These are phyloP conservation scores for Oxyteleia sp. DNA, from an alignment of 2,888 invertebrate genomes.

Conservation along the genomic window DNA sequence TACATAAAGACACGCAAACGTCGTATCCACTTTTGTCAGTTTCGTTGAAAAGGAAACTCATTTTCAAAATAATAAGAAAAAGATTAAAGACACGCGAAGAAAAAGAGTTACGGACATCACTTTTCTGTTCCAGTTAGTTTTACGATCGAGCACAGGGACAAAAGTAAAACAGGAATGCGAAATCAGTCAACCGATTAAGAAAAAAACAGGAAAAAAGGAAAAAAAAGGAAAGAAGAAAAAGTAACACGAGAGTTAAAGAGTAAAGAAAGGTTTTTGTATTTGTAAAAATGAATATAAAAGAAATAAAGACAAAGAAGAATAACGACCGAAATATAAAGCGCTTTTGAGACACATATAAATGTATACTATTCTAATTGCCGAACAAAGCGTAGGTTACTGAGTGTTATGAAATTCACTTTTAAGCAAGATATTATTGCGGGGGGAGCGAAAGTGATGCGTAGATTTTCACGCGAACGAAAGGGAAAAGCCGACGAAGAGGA, in stretches of 20 bases:
- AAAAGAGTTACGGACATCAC: neutral
- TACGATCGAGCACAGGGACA: conserved; percentile 19
- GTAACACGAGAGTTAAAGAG: no score
- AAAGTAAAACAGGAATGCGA: neutral
- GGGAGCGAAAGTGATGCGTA: conserved; percentile 41
- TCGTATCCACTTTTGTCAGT: no score
- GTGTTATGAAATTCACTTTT: conserved; percentile 65
- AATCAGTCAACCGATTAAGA: conserved; percentile 2
- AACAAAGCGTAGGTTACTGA: conserved; percentile 80
- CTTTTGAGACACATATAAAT: conserved; percentile 75
- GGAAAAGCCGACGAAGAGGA: conserved; percentile 34
- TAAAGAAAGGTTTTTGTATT: no score
- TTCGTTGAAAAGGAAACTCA: no score
- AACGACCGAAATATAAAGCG: conserved; percentile 77
- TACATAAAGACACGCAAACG: no score
- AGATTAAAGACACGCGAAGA: neutral
- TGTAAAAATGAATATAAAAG: no score
- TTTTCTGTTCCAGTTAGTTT: conserved; percentile 4
- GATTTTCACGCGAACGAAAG: conserved; percentile 62
- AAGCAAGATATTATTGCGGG: conserved; percentile 46
- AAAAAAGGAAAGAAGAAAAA: conserved; percentile 6
- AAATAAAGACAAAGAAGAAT: no score
- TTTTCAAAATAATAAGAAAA: neutral
- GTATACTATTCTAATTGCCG: conserved; percentile 80
- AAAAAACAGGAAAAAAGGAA: no score